A percentile compares a stretch with the other conserved stretches of the same genome.
phyloP scores from a whole-genome alignment of 92 coral and sea anemone species.

The Phenganax marumi region DNA sequence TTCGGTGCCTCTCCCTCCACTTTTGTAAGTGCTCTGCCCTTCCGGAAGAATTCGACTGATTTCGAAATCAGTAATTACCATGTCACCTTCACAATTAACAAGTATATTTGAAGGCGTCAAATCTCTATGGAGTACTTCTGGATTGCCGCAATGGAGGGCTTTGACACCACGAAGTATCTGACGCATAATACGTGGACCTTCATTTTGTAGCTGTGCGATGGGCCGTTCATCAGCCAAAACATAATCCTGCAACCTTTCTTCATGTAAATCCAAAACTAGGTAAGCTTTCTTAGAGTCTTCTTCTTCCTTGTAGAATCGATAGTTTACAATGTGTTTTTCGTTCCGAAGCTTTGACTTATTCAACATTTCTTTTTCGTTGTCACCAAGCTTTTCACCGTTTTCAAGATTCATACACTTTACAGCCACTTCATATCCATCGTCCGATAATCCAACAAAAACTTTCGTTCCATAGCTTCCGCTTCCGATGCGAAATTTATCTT shows the following conservation, averaged over 20 bases:
- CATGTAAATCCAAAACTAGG: not conserved
- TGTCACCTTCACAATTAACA: not conserved
- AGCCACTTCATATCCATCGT: too few relatives aligned
- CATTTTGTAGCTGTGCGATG: not conserved
- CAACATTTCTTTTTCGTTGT: too few relatives aligned
- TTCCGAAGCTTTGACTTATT: too few relatives aligned
- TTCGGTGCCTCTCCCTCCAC: not conserved
- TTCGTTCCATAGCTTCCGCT: too few relatives aligned
- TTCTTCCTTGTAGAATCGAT: not conserved
- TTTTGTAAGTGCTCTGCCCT: not conserved
- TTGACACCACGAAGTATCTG: too few relatives aligned
- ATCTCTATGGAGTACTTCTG: not conserved
- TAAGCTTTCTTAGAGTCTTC: not conserved
- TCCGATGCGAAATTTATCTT: too few relatives aligned
- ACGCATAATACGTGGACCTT: too few relatives aligned
- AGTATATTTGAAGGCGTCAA: not conserved
- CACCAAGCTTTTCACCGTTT: too few relatives aligned
- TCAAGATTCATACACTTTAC: too few relatives aligned
- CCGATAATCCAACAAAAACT: too few relatives aligned
- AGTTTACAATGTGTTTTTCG: too few relatives aligned
- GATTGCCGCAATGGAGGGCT: too few relatives aligned
- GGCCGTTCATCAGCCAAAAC: not conserved
- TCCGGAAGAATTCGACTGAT: not conserved
- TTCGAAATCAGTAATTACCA: not conserved
- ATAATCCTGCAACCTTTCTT: not conserved